A percentile compares a stretch with the other conserved stretches of the same genome.
Conservation (phyloP, 2,888 invertebrate species). For the Cantharis rustica region DNA sequence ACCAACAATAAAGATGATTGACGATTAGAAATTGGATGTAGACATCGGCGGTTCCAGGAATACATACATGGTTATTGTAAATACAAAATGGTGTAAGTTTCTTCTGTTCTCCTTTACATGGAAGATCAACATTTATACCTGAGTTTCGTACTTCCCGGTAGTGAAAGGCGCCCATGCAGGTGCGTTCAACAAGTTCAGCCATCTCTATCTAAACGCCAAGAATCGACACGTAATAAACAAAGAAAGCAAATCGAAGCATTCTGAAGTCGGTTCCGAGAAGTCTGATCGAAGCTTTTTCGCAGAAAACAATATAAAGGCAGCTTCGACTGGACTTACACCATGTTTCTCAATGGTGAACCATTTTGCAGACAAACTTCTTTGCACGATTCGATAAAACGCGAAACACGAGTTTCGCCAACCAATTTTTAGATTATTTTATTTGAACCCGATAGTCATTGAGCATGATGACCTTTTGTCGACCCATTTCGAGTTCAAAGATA, state of each 20-base stretch:
- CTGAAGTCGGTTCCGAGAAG: conserved; percentile 48
- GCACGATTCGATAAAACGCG: background rate
- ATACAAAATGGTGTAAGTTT: background rate
- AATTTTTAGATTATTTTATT: background rate
- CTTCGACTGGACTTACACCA: background rate
- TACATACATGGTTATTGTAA: background rate
- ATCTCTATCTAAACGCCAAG: conserved; percentile 12
- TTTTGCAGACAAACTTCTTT: background rate
- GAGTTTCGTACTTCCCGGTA: conserved; percentile 20
- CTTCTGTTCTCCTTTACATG: background rate
- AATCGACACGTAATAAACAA: conserved; percentile 9
- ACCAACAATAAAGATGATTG: background rate
- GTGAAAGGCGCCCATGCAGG: conserved; percentile 31
- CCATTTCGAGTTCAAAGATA: conserved; percentile 9
- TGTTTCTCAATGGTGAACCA: background rate
- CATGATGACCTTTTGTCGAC: conserved; percentile 6
- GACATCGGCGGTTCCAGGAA: background rate
- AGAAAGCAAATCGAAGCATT: conserved; percentile 13
- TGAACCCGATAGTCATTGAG: background rate
- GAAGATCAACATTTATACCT: conserved; percentile 14
- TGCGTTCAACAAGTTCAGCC: conserved; percentile 31
- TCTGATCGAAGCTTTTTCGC: conserved; percentile 50
- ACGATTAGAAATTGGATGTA: background rate
- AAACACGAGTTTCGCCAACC: background rate
- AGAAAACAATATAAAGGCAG: conserved; percentile 37